Percentiles rank a stretch among this genome's conserved stretches.
phyloP scores from a whole-genome alignment of 2,888 invertebrate species.

The Nomada fabriciana region DNA sequence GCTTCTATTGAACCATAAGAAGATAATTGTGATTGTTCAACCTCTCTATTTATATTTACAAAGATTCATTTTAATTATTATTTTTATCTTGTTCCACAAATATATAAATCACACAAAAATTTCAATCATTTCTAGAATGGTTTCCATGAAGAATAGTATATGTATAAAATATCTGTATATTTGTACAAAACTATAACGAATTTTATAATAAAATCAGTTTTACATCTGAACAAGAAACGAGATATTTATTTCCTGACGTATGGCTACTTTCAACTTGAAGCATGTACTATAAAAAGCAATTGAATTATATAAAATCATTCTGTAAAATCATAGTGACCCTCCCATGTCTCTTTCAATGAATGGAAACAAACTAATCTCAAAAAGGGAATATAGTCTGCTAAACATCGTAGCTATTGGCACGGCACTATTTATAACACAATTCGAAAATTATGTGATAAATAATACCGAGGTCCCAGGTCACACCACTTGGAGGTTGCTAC shows the following conservation, averaged over 20 bases:
- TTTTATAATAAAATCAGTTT: not conserved
- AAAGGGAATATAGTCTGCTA: too few species aligned
- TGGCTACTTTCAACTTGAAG: not conserved
- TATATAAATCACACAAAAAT: constrained; percentile 23
- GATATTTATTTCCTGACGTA: not conserved
- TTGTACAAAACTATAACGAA: constrained; percentile 19
- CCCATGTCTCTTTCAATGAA: too few species aligned
- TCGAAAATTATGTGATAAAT: too few species aligned
- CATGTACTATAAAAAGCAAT: not conserved
- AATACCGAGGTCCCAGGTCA: too few species aligned
- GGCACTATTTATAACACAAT: too few species aligned
- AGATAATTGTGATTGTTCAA: not conserved
- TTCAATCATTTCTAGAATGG: not conserved
- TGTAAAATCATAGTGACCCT: too few species aligned
- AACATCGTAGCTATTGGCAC: too few species aligned
- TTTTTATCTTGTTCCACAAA: not conserved
- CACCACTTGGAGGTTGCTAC: too few species aligned
- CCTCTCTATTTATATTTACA: not conserved
- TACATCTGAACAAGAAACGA: not conserved
- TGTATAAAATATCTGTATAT: constrained; percentile 18
- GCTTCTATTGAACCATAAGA: not conserved
- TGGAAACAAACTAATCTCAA: too few species aligned
- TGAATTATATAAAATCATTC: not conserved
- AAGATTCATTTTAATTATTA: not conserved
- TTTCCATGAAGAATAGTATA: constrained; percentile 25